phyloP scores from a whole-genome alignment of 2,888 invertebrate genomes.

The Escarpia spicata region DNA sequence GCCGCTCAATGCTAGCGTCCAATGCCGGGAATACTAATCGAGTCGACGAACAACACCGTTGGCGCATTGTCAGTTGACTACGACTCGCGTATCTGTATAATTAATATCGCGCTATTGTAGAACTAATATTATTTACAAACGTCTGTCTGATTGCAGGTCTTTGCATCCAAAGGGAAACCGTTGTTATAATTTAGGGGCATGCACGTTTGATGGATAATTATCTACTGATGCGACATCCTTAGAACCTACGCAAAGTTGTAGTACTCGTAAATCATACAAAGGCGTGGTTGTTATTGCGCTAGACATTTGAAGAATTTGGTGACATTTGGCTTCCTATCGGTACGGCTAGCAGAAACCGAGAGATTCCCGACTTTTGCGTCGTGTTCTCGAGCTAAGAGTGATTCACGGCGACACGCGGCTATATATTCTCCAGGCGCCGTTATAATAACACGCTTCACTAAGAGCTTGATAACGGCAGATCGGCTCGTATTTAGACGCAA shows the following conservation, averaged over 20 bases:
- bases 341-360: background rate
- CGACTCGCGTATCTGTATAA: too few species aligned
- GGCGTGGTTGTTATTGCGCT: too few species aligned
- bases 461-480: background rate
- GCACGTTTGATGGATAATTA: too few species aligned
- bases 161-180: too few species aligned
- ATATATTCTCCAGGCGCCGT: background rate
- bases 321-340: background rate
- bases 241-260: too few species aligned
- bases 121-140: too few species aligned
- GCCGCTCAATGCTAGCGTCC: background rate
- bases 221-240: too few species aligned
- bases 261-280: too few species aligned
- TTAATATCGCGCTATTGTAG: too few species aligned
- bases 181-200: too few species aligned
- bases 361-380: background rate
- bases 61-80: too few species aligned
- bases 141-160: too few species aligned
- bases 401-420: background rate
- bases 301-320: background rate
- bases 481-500: constrained; percentile 11
- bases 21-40: background rate
- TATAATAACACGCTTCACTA: background rate
- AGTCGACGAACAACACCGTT: background rate
- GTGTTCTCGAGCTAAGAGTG: background rate